These are phyloP conservation scores for Parasteatoda lunata DNA, from an alignment of 2,888 invertebrate species.

Conservation along the genomic window DNA sequence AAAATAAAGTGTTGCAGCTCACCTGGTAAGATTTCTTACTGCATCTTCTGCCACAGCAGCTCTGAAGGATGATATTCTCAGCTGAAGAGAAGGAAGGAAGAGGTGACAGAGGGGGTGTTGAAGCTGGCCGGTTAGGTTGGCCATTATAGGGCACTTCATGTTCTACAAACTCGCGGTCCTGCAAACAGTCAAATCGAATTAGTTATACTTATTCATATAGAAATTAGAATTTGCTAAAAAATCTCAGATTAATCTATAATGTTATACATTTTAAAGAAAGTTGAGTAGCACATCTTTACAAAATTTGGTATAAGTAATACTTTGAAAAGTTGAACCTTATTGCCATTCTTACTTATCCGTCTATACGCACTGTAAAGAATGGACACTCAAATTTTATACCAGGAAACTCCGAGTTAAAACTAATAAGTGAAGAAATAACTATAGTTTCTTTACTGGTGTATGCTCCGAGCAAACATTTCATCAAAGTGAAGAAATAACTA, in stretches of 20 bases:
- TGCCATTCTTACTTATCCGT: no score
- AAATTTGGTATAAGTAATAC: no score
- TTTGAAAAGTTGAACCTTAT: no score
- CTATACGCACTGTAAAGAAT: no score
- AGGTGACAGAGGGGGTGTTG: slow-evolving; percentile 74
- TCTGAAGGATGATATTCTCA: slow-evolving; percentile 59
- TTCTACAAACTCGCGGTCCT: slow-evolving; percentile 98
- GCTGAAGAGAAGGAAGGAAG: slow-evolving; percentile 69
- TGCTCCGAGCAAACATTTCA: no score
- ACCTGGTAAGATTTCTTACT: slow-evolving; percentile 68
- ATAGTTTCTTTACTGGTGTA: no score
- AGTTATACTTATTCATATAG: no score
- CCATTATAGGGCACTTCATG: slow-evolving; percentile 96
- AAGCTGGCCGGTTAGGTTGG: slow-evolving; percentile 87
- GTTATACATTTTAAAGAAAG: neutral
- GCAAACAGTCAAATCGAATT: slow-evolving; percentile 71
- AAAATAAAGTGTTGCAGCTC: slow-evolving; percentile 7
- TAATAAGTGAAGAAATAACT: no score
- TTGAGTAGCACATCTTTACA: no score
- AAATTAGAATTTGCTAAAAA: neutral
- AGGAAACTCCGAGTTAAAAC: no score
- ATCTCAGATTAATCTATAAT: neutral
- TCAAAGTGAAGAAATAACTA: no score
- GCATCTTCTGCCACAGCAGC: slow-evolving; percentile 65
- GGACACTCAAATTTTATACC: no score